These are phyloP conservation scores for Parascotia fuliginaria DNA, from an alignment of 2,888 invertebrate genomes.

Conservation along the genomic window DNA sequence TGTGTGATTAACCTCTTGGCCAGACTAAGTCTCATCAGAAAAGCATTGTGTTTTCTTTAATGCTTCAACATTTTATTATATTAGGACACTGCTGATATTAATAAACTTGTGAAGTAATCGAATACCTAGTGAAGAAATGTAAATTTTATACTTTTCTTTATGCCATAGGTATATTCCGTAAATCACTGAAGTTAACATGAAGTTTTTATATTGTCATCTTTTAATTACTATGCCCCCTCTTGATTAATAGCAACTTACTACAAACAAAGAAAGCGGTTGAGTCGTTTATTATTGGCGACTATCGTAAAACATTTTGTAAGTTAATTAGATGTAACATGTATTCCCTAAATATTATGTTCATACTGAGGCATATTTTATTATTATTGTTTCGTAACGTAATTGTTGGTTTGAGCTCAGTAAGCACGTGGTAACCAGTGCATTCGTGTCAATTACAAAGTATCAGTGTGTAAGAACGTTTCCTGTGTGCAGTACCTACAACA, in stretches of 20 bases:
- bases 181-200: no score
- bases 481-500: slow-evolving; percentile 45
- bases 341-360: slow-evolving; percentile 29
- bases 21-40: no score
- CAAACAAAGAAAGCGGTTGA: not conserved
- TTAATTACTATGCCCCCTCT: no score
- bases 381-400: slow-evolving; percentile 36
- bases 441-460: slow-evolving; percentile 56
- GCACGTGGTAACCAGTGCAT: slow-evolving; percentile 47
- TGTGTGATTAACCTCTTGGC: no score
- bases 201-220: no score
- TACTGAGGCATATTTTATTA: slow-evolving; percentile 30
- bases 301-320: not conserved
- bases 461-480: slow-evolving; percentile 53
- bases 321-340: not conserved
- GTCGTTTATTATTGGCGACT: not conserved
- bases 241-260: not conserved
- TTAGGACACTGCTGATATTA: no score
- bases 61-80: no score
- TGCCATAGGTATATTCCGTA: no score
- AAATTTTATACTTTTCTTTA: no score
- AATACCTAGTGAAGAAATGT: no score
- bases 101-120: no score
- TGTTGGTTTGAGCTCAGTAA: slow-evolving; percentile 36
- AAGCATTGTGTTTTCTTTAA: no score